Evolutionary conservation across 1,140 invertebrate genomes (phyloP).

Genomic region (Battus philenor): DNA sequence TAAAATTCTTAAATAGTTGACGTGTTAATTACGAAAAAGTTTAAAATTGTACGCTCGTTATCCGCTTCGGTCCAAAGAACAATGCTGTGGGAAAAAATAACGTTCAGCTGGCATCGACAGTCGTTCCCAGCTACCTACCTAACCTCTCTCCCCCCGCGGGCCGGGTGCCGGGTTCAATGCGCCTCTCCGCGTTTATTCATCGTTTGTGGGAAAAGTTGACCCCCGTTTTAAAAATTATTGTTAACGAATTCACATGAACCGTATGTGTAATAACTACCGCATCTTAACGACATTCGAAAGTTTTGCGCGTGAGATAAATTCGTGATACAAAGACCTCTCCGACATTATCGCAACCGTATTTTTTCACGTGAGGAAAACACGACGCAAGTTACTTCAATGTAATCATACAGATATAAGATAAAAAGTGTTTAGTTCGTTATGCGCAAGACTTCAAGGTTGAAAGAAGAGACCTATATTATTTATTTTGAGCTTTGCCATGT

Average conservation of each 20-base stretch:
- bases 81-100: conserved; percentile 77
- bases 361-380: conserved; percentile 13
- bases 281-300: conserved; percentile 41
- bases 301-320: conserved; percentile 18
- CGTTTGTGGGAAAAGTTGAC: conserved; percentile 75
- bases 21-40: conserved; percentile 37
- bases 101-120: conserved; percentile 73
- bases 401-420: conserved; percentile 14
- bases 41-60: conserved; percentile 42
- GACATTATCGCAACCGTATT: conserved; percentile 9
- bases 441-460: conserved; percentile 48
- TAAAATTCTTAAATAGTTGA: conserved; percentile 26
- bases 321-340: conserved; percentile 9
- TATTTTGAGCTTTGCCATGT: conserved; percentile 60
- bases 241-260: conserved; percentile 73
- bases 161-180: conserved; percentile 71
- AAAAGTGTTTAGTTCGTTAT: conserved; percentile 33
- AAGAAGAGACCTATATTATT: conserved; percentile 49
- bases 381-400: conserved; percentile 8
- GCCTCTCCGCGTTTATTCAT: conserved; percentile 74
- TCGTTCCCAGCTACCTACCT: conserved; percentile 74
- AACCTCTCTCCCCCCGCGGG: conserved; percentile 61
- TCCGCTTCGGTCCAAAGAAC: conserved; percentile 69
- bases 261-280: conserved; percentile 49
- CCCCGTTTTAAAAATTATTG: conserved; percentile 71